Conservation (phyloP, 2,113 vertebrate species). For the Struthio camelus region DNA sequence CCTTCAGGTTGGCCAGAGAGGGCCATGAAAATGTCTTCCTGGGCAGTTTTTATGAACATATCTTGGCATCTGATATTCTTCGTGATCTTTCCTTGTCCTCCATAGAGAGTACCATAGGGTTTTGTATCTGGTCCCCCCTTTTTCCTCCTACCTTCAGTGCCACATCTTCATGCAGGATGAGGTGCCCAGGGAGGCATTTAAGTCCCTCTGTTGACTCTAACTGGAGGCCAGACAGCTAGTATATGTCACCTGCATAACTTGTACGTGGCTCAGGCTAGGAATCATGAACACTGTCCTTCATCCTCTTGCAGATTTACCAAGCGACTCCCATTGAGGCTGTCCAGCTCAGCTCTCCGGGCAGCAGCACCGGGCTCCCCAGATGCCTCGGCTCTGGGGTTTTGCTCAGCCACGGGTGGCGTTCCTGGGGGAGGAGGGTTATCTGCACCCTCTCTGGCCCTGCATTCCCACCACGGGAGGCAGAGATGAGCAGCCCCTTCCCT, state of each 20-base stretch:
- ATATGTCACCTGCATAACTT: not conserved
- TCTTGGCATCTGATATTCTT: not conserved
- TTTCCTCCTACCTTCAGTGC: not conserved
- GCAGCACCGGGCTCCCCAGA: not conserved
- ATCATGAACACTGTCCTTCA: not conserved
- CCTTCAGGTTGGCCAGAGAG: not conserved
- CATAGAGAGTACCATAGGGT: not conserved
- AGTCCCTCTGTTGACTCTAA: not conserved
- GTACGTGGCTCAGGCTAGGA: not conserved
- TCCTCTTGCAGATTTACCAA: not conserved
- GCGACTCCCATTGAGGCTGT: not conserved
- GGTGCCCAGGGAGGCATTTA: not conserved
- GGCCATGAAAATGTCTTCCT: not conserved
- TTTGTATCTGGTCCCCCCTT: not conserved
- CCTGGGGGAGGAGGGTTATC: not conserved
- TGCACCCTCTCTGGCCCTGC: not conserved
- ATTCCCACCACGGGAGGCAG: no score
- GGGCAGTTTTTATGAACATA: not conserved
- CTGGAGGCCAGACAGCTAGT: not conserved
- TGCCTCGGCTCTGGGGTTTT: not conserved
- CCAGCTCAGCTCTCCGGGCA: not conserved
- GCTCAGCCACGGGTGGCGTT: not conserved
- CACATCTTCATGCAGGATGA: not conserved
- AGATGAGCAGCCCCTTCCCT: not conserved
- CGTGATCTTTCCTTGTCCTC: not conserved